phyloP scores from a whole-genome alignment of 2,797 vertebrate species.

The Coregonus sp. region DNA sequence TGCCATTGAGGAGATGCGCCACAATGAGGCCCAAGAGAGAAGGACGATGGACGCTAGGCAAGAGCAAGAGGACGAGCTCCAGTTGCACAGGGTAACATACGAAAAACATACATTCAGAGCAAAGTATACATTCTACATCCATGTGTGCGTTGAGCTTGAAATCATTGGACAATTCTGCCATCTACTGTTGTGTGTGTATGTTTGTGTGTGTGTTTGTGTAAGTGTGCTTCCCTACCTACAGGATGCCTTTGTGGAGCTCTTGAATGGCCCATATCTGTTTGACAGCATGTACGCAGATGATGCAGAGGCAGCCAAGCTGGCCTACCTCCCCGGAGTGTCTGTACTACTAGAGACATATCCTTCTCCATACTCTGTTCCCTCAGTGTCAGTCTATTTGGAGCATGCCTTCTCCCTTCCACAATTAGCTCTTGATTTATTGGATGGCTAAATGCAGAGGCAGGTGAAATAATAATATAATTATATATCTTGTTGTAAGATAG shows the following conservation, averaged over 20 bases:
- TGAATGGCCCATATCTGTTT: constrained; percentile 83
- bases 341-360: constrained; percentile 86
- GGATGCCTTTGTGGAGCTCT: constrained; percentile 86
- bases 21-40: constrained; percentile 65
- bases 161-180: not conserved
- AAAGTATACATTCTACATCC: not conserved
- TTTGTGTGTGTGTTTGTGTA: too few relatives aligned
- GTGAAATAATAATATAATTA: not conserved
- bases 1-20: constrained; percentile 65
- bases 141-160: not conserved
- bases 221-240: constrained; percentile 45
- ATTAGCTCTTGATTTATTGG: too few relatives aligned
- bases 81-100: constrained; percentile 76
- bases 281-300: constrained; percentile 82
- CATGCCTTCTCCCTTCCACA: too few relatives aligned
- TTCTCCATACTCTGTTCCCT: constrained; percentile 48
- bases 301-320: constrained; percentile 73
- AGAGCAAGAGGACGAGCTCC: constrained; percentile 66
- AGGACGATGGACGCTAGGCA: constrained; percentile 55
- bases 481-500: not conserved
- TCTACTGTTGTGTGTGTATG: not conserved
- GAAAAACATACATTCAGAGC: not conserved
- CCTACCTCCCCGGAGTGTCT: constrained; percentile 71
- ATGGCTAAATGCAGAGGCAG: too few relatives aligned
- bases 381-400: too few relatives aligned